Base-by-base conservation (phyloP, 2,797 vertebrate genomes). In the Kryptopterus vitreolus region DNA sequence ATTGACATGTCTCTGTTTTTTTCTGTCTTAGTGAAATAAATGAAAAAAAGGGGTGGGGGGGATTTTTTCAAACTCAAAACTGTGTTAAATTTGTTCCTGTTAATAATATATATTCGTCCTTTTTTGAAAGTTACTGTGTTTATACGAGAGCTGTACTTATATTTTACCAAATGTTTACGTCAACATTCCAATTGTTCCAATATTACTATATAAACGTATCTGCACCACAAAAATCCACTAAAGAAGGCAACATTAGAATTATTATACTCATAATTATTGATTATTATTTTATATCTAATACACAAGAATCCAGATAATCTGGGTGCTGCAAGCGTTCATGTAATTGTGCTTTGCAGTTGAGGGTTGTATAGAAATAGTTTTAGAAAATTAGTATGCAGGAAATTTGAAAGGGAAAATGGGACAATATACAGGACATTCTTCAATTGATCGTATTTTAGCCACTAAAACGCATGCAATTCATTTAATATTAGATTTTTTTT, bases 1-100 rank as follows among this genome's bases (percentile, higher is more conserved):
- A 88, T 81, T 38, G 11, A 38, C 62, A 3, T 12, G 1, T 33
- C 18, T 65, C 62, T 11, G 0, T 65, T n/a, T 66, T 43, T 33
- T 26, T 31, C n/a, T 70, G 9, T 31, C 53, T 22, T 53, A 35
- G 4, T n/a, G 62, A 43, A 43, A 43, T 24, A 15, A 43, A 18
- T 10, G 1, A 38, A 38, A 20, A 3, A 31, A 33, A 33, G 10
- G 29, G 7, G 33, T 2, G 55, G 55, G 53, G n/a, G 2, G 1
- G 24, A 5, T 15, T n/a, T 65, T 65, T 38, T 43, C 38, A n/a
- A n/a, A 33, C 29, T 62, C 11, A 13, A 38, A 6, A 63, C 18
- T 8, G 5, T 11, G 4, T 15, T 61, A 29, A 61, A 2, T 62
- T 7, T 10, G 18, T 18, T 63, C 29, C 31, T 35, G 61, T 63